Conservation (phyloP, 2,797 vertebrate genomes). For the Chrysocyon brachyurus region DNA sequence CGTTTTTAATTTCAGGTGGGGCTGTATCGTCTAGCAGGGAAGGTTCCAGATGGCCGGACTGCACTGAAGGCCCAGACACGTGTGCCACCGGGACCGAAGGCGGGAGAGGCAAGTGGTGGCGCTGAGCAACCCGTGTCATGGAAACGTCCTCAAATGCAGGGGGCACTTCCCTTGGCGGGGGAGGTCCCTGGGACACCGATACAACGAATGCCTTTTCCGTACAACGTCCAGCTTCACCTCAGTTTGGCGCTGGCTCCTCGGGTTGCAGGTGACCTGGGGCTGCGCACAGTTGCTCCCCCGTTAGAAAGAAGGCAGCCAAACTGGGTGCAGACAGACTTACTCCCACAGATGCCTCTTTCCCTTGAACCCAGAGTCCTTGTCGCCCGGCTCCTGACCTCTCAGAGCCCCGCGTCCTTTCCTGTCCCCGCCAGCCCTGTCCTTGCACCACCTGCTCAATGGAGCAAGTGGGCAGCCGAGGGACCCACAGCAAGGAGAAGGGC, state of each 20-base stretch:
- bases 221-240: not conserved
- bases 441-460: slow-evolving; percentile 24
- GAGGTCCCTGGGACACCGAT: not conserved
- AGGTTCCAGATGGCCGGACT: not conserved
- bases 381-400: not conserved
- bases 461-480: slow-evolving; percentile 2
- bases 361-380: not conserved
- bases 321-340: not conserved
- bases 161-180: not conserved
- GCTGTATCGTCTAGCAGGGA: not conserved
- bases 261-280: not conserved
- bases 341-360: not conserved
- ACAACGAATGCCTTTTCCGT: not conserved
- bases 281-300: not conserved
- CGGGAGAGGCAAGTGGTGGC: not conserved
- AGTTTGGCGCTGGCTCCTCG: not conserved
- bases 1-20: not conserved
- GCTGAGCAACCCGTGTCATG: no score
- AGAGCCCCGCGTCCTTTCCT: not conserved
- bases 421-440: not conserved
- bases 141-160: not conserved
- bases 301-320: not conserved
- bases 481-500: slow-evolving; percentile 44
- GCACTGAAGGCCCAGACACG: not conserved
- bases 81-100: not conserved